phyloP scores from a whole-genome alignment of 2,797 vertebrate genomes.

The Etheostoma nigrum region DNA sequence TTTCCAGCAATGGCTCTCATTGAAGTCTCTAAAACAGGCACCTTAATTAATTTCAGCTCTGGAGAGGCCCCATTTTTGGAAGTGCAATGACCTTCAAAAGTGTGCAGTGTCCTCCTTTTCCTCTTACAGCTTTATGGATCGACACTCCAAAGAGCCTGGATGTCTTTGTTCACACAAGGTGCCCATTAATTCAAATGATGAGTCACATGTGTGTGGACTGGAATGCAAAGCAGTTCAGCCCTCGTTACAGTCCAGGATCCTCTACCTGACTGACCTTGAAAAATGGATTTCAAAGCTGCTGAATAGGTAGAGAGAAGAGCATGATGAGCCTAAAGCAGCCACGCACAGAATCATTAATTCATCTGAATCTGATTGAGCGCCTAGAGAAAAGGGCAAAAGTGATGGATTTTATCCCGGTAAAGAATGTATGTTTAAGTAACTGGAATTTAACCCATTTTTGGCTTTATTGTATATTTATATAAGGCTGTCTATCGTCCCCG shows the following conservation, averaged over 20 bases:
- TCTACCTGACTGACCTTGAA: conserved; percentile 58
- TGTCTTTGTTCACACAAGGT: conserved; percentile 49
- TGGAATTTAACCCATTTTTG: neutral
- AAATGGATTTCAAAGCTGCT: conserved; percentile 37
- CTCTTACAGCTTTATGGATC: conserved; percentile 37
- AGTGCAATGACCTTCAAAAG: conserved; percentile 80
- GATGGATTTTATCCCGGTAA: neutral
- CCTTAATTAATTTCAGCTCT: conserved; percentile 79
- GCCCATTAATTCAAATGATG: conserved; percentile 76
- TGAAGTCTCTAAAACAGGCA: conserved; percentile 73
- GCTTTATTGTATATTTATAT: neutral
- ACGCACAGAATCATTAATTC: neutral
- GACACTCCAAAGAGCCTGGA: conserved; percentile 21
- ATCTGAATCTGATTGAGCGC: conserved; percentile 15
- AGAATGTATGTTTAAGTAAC: neutral
- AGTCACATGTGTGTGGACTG: conserved; percentile 68
- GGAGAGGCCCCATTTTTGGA: conserved; percentile 80
- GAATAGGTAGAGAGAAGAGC: conserved; percentile 14
- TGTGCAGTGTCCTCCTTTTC: conserved; percentile 73
- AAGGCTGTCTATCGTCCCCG: too few relatives aligned
- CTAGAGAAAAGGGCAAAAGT: conserved; percentile 14
- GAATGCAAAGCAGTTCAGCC: conserved; percentile 77
- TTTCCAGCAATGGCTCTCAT: conserved; percentile 65
- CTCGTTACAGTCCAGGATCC: conserved; percentile 43
- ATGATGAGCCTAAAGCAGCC: neutral